Evolutionary conservation across 2,113 vertebrate species (phyloP).

Genomic region (Cryptomyrus ogoouensis): DNA sequence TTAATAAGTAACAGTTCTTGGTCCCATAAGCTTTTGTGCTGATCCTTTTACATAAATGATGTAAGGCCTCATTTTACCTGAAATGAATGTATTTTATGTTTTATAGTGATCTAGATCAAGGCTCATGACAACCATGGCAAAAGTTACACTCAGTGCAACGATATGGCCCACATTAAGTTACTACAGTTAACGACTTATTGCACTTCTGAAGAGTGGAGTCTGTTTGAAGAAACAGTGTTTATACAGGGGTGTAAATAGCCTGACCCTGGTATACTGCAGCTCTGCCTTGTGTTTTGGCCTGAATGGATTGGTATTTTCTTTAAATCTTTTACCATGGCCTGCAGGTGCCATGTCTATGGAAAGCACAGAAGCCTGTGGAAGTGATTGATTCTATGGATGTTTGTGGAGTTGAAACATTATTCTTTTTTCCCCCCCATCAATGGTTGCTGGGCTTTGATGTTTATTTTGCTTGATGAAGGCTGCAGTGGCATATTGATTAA

Average conservation of each 20-base stretch:
- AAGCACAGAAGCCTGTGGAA: background rate
- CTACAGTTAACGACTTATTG: background rate
- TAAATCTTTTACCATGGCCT: background rate
- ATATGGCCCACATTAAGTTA: background rate
- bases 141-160: background rate
- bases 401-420: background rate
- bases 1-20: background rate
- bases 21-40: background rate
- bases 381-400: constrained; percentile 14
- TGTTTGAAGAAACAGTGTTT: background rate
- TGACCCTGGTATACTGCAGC: background rate
- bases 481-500: background rate
- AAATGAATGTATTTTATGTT: background rate
- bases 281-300: background rate
- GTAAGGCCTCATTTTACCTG: background rate
- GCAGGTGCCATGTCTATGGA: background rate
- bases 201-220: background rate
- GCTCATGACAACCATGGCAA: background rate
- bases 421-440: background rate
- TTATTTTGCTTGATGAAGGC: constrained; percentile 9
- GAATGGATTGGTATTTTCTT: background rate
- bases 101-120: background rate
- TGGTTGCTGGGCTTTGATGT: background rate
- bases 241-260: background rate
- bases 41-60: background rate